A percentile compares a stretch with the other conserved stretches of the same genome.
phyloP scores from a whole-genome alignment of 2,888 invertebrate genomes.

The Pomacea canaliculata region DNA sequence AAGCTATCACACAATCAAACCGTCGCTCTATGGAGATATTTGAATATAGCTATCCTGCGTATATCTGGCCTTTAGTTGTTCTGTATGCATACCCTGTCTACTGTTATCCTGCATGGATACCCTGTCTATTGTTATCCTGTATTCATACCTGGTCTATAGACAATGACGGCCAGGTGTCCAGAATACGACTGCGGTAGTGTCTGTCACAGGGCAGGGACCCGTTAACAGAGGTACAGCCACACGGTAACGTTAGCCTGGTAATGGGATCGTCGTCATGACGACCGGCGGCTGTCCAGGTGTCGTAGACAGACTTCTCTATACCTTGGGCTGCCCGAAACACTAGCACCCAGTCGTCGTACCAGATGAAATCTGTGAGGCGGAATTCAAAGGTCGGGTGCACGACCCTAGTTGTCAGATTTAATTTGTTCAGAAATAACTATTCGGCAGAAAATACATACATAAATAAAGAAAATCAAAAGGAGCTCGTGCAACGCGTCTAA shows the following conservation, averaged over 20 bases:
- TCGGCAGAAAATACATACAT: too few species aligned
- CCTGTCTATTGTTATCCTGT: too few species aligned
- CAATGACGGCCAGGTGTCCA: slow-evolving; percentile 14
- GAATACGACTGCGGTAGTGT: slow-evolving; percentile 18
- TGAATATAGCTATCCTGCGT: too few species aligned
- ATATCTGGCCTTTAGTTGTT: too few species aligned
- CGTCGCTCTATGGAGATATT: too few species aligned
- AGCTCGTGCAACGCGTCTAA: too few species aligned
- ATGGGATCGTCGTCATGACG: slow-evolving; percentile 22
- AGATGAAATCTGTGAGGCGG: slow-evolving; percentile 9
- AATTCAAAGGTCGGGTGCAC: not conserved
- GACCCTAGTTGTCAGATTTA: not conserved
- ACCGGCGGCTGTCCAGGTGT: slow-evolving; percentile 12
- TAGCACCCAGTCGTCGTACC: slow-evolving; percentile 11
- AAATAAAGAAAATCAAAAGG: too few species aligned
- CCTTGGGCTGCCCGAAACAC: slow-evolving; percentile 8
- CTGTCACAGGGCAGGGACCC: slow-evolving; percentile 22
- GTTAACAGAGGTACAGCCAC: slow-evolving; percentile 15
- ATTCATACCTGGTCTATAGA: slow-evolving; percentile 7
- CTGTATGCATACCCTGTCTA: too few species aligned
- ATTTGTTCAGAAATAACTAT: too few species aligned
- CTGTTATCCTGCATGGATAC: too few species aligned
- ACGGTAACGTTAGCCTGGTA: slow-evolving; percentile 7
- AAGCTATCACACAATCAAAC: too few species aligned
- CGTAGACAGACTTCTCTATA: slow-evolving; percentile 11